Evolutionary conservation across 2,113 vertebrate species (phyloP).

Genomic region (Pandion haliaetus): DNA sequence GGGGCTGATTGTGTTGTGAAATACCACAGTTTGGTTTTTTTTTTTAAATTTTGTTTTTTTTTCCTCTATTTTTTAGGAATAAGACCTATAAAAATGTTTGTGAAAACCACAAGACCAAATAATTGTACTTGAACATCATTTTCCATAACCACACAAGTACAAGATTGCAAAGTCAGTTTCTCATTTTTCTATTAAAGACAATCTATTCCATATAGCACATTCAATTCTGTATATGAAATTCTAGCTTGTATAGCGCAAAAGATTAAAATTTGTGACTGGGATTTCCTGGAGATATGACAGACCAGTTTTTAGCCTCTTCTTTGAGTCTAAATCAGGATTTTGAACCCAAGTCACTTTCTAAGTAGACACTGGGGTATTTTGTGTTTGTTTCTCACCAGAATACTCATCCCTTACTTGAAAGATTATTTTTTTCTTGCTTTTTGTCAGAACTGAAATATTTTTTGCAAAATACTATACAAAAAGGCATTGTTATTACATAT

Average conservation of each 20-base stretch:
- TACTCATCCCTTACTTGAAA: not conserved
- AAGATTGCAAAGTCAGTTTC: not conserved
- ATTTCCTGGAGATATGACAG: not conserved
- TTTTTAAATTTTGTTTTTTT: not conserved
- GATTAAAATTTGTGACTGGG: not conserved
- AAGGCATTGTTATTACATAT: not conserved
- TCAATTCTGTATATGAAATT: not conserved
- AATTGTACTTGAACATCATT: not conserved
- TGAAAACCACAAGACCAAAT: not conserved
- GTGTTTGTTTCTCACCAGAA: not conserved
- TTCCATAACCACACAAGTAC: not conserved
- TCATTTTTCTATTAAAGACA: not conserved
- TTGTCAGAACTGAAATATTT: not conserved
- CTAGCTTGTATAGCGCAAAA: not conserved
- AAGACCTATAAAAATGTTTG: not conserved
- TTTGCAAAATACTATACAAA: not conserved
- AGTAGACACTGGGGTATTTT: not conserved
- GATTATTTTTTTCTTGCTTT: not conserved
- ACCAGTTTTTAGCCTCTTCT: not conserved
- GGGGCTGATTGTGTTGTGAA: not conserved
- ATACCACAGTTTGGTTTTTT: not conserved
- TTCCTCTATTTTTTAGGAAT: not conserved
- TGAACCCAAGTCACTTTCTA: not conserved
- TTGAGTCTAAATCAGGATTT: not conserved
- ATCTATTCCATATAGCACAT: not conserved